A percentile compares a stretch with the other conserved stretches of the same genome.
Conservation (phyloP, 2,113 vertebrate genomes). For the Strix uralensis region DNA sequence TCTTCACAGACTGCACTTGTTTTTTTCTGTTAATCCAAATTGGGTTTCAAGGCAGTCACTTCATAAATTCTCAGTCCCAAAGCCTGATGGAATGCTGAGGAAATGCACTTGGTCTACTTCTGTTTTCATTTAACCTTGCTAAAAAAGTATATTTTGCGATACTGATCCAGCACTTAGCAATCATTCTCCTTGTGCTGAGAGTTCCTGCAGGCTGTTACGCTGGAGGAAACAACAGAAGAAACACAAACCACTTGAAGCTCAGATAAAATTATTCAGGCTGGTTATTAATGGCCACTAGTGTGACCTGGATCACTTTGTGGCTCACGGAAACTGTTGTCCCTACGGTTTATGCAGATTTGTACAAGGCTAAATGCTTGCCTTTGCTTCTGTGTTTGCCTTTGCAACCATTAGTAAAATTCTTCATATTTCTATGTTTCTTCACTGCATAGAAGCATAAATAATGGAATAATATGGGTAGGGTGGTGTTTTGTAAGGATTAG, state of each 20-base stretch:
- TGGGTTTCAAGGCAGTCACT: background rate
- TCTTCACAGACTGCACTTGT: background rate
- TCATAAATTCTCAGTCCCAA: conserved; percentile 8
- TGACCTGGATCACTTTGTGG: background rate
- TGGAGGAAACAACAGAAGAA: background rate
- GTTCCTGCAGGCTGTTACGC: background rate
- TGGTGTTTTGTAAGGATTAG: background rate
- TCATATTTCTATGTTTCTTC: background rate
- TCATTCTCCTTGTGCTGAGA: background rate
- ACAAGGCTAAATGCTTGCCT: background rate
- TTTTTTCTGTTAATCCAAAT: conserved; percentile 35
- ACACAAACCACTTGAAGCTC: background rate
- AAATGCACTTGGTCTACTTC: background rate
- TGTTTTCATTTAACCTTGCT: conserved; percentile 32
- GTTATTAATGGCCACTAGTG: background rate
- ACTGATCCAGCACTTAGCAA: background rate
- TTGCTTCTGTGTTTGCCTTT: background rate
- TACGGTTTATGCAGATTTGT: background rate
- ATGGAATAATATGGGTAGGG: background rate
- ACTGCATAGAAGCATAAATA: background rate
- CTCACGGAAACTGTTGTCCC: background rate
- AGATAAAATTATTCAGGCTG: background rate
- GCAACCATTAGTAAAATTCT: background rate
- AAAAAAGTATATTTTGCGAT: background rate
- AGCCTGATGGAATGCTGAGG: background rate